Conservation (phyloP, 2,888 invertebrate species). For the Synanthedon vespiformis region DNA sequence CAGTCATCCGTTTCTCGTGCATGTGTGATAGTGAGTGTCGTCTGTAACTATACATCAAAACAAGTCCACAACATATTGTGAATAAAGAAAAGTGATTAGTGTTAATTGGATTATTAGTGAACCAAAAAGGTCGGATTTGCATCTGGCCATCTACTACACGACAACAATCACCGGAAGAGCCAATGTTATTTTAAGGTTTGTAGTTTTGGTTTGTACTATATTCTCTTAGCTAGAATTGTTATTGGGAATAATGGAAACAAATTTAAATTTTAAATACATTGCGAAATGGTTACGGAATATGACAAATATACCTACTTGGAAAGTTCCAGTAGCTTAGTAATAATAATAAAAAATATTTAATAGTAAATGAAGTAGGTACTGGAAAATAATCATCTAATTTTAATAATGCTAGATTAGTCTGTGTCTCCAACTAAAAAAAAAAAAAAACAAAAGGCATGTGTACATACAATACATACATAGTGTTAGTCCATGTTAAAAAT, state of each 20-base stretch:
- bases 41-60: slow-evolving; percentile 18
- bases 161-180: slow-evolving; percentile 49
- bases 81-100: slow-evolving; percentile 12
- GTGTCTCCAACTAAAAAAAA: too few species aligned
- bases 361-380: too few species aligned
- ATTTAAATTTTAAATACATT: slow-evolving; percentile 11
- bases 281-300: slow-evolving; percentile 20
- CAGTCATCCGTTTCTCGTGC: slow-evolving; percentile 45
- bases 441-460: too few species aligned
- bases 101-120: slow-evolving; percentile 4
- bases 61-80: slow-evolving; percentile 9
- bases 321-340: too few species aligned
- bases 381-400: too few species aligned
- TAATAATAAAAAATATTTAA: too few species aligned
- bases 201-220: too few species aligned
- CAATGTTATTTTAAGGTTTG: slow-evolving; percentile 67
- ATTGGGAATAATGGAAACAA: slow-evolving; percentile 5
- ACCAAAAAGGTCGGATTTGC: slow-evolving; percentile 22
- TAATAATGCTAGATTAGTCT: too few species aligned
- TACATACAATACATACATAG: too few species aligned
- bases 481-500: too few species aligned
- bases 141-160: slow-evolving; percentile 35
- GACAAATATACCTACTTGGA: too few species aligned
- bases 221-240: background rate
- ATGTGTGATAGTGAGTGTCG: slow-evolving; percentile 36